Evolutionary conservation across 2,113 vertebrate species (phyloP), one percentile per base, ranked within the genome.

Genomic region (Pterocles orientalis): DNA sequence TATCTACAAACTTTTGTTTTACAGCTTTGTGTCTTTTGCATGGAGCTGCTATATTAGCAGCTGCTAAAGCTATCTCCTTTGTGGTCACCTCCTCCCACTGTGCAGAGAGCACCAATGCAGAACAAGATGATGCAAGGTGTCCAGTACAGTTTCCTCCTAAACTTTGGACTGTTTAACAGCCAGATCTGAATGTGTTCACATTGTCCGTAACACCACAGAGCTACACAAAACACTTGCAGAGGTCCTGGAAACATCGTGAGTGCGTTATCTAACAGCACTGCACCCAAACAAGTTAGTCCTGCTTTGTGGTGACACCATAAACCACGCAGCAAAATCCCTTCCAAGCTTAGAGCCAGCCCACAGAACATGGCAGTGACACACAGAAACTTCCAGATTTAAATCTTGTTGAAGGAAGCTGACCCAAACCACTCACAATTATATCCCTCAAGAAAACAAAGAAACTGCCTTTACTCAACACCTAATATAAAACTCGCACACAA

Each of bases 341-440:
- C 58, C 19, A 2, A 3, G 34, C 56, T 72, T 34, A 16, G 56
- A 80, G 50, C 54, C 0, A 2, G 45, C 24, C 69, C 0, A 0
- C 31, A 31, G 39, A 21, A 20, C 70, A 13, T 3, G 14, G 25
- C 50, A 65, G n/a, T 19, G 50, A 75, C 28, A 23, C 47, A 31
- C 12, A 29, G 33, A 36, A 24, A 43, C 68, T 31, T 21, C 48
- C 50, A 64, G 0, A 31, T 69, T 39, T 29, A 65, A 48, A 79
- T n/a, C 14, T 39, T 12, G 10, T 36, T 1, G 2, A 36, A 70
- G 58, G 50, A 56, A 62, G 20, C 9, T 0, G 0, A 10, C 72
- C 53, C 47, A 66, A 28, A 56, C 50, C 24, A 51, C 41, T 14
- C 41, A 41, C 41, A 41, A 41, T 41, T 41, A 41, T 24, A 0